Conservation (phyloP, 2,113 vertebrate genomes). For the Siphamia tubifer region DNA sequence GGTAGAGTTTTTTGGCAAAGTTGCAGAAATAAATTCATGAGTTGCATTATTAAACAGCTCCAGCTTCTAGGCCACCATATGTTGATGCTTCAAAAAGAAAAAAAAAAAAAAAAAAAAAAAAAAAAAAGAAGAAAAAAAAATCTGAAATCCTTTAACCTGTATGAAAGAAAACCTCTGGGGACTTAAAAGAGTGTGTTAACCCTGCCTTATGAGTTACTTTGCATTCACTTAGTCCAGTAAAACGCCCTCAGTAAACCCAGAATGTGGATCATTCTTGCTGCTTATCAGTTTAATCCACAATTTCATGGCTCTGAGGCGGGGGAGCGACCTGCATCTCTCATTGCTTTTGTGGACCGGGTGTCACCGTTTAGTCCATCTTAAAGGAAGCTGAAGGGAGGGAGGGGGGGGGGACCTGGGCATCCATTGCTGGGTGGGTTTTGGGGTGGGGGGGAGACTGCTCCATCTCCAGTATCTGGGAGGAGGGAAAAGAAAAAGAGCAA, state of each 20-base stretch:
- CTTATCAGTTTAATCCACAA: conserved; percentile 73
- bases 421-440: conserved; percentile 45
- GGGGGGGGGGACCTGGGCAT: conserved; percentile 47
- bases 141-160: conserved; percentile 41
- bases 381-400: conserved; percentile 3
- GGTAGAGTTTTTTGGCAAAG: conserved; percentile 31
- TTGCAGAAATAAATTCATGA: conserved; percentile 37
- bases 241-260: conserved; percentile 34
- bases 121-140: too few species aligned
- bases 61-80: conserved; percentile 23
- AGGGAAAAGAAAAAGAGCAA: conserved; percentile 71
- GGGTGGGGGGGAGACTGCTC: neutral
- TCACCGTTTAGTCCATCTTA: conserved; percentile 76
- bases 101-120: too few species aligned
- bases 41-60: conserved; percentile 41
- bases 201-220: conserved; percentile 36
- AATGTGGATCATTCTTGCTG: conserved; percentile 33
- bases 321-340: conserved; percentile 35
- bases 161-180: conserved; percentile 52
- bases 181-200: conserved; percentile 47
- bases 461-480: neutral
- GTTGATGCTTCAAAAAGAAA: conserved; percentile 38
- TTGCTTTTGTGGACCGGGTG: conserved; percentile 73
- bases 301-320: conserved; percentile 71
- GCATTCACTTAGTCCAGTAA: conserved; percentile 37